Base-by-base conservation (phyloP, 2,113 vertebrate genomes). In the Acanthochromis polyacanthus region DNA sequence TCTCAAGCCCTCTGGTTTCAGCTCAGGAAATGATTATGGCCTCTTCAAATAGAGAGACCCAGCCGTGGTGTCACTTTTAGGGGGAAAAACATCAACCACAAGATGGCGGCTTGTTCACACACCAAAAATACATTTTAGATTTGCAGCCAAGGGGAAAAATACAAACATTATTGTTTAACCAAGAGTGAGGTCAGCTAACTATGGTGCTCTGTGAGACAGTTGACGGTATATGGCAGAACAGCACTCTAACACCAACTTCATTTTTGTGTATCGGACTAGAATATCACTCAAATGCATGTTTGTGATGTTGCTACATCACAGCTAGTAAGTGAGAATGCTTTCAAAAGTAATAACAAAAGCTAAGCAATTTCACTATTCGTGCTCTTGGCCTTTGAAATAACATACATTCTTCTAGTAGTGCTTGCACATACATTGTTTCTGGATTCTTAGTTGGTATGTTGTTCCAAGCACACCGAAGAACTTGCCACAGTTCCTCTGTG, bases 1-100 rank as follows among this genome's bases (percentile, higher is more conserved):
- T 83, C 67, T 85, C 58, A 76, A 71, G 52, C 58, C 65, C 48
- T 74, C 75, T 66, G 46, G 78, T 83, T 66, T 64, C 65, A 78
- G 65, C 69, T 64, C 55, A 82, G 69, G 66, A 80, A 88, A 87
- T 83, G 10, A 86, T 83, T 68, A 67, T 55, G 38, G 10, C 65
- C 38, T 64, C 28, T 68, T 76, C 64, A 77, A 89, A 82, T 71
- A 77, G 72, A 77, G 61, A 55, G 50, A 81, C 32, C 48, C 30
- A 38, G 30, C 28, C 20, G n/a, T 28, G 40, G 59, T 74, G 30
- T 83, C 62, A 78, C 70, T 40, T 66, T 83, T 76, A n/a, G 71
- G 58, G 20, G 73, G 56, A 5, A 61, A 43, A 48, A 52, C 62
- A 70, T 76, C 71, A 67, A 20, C 53, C 50, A 56, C 40, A 75